phyloP scores from a whole-genome alignment of 2,797 vertebrate genomes.

The Fratercula arctica region DNA sequence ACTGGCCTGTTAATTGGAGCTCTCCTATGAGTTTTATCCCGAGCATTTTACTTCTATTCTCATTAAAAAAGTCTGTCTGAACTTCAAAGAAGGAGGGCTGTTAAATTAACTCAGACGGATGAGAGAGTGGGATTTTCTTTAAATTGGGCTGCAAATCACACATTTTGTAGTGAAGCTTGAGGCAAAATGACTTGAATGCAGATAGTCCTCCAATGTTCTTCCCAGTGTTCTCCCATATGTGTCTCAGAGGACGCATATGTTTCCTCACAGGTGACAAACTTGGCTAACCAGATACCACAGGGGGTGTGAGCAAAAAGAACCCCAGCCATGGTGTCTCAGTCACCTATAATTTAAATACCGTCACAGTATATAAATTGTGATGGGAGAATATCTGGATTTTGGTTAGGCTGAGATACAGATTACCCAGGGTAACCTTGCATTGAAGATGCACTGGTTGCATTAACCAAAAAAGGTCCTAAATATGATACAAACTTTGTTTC shows the following conservation, averaged over 20 bases:
- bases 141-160: constrained; percentile 22
- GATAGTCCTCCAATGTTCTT: not conserved
- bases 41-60: not conserved
- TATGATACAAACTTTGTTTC: not conserved
- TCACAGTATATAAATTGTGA: not conserved
- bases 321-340: not conserved
- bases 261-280: constrained; percentile 9
- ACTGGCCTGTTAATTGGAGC: not conserved
- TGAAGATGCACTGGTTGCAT: not conserved
- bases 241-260: not conserved
- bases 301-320: not conserved
- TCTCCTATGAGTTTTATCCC: not conserved
- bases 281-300: not conserved
- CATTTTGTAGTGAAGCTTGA: not conserved
- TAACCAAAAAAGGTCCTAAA: not conserved
- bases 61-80: constrained; percentile 14
- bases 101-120: constrained; percentile 24
- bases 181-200: constrained; percentile 18
- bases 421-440: not conserved
- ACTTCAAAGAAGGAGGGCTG: constrained; percentile 19
- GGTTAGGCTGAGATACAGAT: not conserved
- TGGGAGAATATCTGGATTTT: not conserved
- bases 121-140: constrained; percentile 42
- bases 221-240: not conserved
- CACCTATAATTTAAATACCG: not conserved